Percentiles rank a stretch among this genome's conserved stretches.
phyloP scores from a whole-genome alignment of 2,113 vertebrate genomes.

The Manacus vitellinus region DNA sequence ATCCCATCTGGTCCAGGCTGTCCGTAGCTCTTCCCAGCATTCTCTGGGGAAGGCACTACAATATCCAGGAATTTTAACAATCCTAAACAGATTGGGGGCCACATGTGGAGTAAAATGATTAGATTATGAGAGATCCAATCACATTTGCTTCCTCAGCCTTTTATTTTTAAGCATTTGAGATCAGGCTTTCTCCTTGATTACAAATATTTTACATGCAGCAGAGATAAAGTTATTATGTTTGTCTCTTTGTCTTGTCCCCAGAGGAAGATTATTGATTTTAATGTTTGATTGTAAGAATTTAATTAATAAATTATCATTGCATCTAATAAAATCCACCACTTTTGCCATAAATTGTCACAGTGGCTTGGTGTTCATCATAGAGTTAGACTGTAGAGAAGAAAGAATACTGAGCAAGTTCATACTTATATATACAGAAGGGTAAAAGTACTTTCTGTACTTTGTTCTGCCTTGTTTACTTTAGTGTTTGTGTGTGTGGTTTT shows the following conservation, averaged over 20 bases:
- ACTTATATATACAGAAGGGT: background rate
- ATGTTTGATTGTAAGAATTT: background rate
- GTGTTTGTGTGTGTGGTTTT: background rate
- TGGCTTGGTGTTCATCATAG: background rate
- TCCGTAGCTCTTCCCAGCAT: background rate
- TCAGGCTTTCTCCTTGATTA: conserved; percentile 37
- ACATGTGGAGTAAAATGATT: conserved; percentile 64
- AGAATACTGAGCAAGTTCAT: background rate
- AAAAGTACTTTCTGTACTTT: background rate
- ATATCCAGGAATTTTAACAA: conserved; percentile 70
- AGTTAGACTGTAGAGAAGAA: background rate
- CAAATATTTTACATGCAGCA: background rate
- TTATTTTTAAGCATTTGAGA: conserved; percentile 30
- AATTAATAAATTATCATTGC: background rate
- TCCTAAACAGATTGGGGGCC: conserved; percentile 67
- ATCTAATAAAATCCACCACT: background rate
- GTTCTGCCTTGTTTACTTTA: background rate
- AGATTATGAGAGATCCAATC: conserved; percentile 66
- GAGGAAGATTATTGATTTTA: background rate
- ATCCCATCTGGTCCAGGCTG: conserved; percentile 67
- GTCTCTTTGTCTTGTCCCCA: background rate
- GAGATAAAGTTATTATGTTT: background rate
- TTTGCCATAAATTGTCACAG: background rate
- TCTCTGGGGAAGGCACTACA: conserved; percentile 62
- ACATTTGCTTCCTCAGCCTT: conserved; percentile 7